phyloP scores from a whole-genome alignment of 2,113 vertebrate genomes.

The Cryptomyrus ogoouensis region DNA sequence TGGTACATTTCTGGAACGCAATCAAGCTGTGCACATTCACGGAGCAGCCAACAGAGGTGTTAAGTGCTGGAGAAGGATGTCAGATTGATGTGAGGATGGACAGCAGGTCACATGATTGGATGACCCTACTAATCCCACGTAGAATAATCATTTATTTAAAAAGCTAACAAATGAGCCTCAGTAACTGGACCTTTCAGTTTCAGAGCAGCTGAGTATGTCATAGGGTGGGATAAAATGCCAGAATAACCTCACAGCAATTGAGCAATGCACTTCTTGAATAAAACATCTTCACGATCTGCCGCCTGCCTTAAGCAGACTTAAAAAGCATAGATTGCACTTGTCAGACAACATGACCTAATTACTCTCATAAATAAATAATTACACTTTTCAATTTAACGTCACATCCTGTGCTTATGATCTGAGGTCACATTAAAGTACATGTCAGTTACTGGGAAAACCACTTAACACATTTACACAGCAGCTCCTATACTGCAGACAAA shows the following conservation, averaged over 20 bases:
- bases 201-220: constrained; percentile 11
- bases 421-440: constrained; percentile 72
- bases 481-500: background rate
- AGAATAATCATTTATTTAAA: constrained; percentile 5
- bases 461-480: constrained; percentile 65
- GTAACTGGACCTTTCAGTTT: background rate
- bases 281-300: constrained; percentile 57
- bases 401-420: constrained; percentile 72
- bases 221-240: constrained; percentile 24
- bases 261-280: constrained; percentile 31
- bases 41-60: background rate
- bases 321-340: constrained; percentile 70
- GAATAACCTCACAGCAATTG: constrained; percentile 33
- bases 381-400: constrained; percentile 75
- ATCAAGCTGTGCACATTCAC: background rate
- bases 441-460: constrained; percentile 69
- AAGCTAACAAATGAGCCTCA: constrained; percentile 4
- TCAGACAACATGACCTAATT: constrained; percentile 77
- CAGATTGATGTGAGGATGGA: background rate
- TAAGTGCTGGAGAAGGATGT: background rate
- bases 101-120: background rate
- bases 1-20: background rate
- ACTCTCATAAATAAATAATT: constrained; percentile 83
- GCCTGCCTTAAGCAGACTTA: constrained; percentile 66
- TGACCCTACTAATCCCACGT: background rate